A percentile compares a stretch with the other conserved stretches of the same genome.
Conservation (phyloP, 2,797 vertebrate genomes). For the Phrynocephalus vlangalii region DNA sequence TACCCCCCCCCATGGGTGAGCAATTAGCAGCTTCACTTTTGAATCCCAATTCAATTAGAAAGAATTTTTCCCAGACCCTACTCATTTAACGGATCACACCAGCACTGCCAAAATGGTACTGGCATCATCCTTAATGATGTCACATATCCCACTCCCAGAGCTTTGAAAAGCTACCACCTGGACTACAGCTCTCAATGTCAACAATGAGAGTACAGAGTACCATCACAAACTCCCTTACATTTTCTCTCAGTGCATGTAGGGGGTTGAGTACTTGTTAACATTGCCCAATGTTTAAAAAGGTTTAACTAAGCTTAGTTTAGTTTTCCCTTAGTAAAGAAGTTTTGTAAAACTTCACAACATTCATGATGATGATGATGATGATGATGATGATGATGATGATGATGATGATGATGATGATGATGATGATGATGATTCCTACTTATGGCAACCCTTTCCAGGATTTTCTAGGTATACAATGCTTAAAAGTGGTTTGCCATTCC, state of each 20-base stretch:
- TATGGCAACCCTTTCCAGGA: slow-evolving; percentile 39
- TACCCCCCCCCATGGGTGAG: too few relatives aligned
- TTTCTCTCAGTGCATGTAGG: background rate
- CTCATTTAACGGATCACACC: background rate
- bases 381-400: slow-evolving; percentile 2
- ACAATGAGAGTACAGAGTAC: too few relatives aligned
- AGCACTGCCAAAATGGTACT: background rate
- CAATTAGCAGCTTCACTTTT: too few relatives aligned
- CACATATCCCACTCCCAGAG: too few relatives aligned
- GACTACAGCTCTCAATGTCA: too few relatives aligned
- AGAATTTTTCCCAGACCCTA: background rate
- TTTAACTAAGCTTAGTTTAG: background rate
- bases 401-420: background rate
- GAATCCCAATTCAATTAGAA: too few relatives aligned
- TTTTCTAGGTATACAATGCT: background rate
- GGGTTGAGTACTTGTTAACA: background rate
- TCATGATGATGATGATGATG: background rate
- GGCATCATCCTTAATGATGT: background rate
- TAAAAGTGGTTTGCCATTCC: background rate
- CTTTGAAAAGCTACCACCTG: too few relatives aligned
- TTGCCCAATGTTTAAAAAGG: background rate
- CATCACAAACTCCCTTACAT: background rate
- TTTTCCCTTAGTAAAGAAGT: background rate
- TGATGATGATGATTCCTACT: background rate
- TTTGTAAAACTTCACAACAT: background rate